Conservation (phyloP, 2,888 invertebrate genomes). For the Caenorhabditis japonica region DNA sequence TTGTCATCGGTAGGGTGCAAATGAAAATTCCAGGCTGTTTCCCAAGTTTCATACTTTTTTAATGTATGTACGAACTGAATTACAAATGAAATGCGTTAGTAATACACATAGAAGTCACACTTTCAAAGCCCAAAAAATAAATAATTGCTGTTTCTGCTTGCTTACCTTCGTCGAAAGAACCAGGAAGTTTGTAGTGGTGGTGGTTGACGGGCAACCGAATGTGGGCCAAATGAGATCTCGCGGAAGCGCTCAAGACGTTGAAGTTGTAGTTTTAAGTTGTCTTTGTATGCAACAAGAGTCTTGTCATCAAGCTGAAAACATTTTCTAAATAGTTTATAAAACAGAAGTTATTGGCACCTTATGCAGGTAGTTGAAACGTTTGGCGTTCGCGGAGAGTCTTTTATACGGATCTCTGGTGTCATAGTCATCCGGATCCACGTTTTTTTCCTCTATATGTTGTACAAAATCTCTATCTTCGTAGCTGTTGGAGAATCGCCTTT, state of each 20-base stretch:
- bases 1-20: too few species aligned
- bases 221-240: conserved; percentile 72
- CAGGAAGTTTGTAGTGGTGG: conserved; percentile 68
- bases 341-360: conserved; percentile 58
- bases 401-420: conserved; percentile 57
- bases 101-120: too few species aligned
- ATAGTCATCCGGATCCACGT: conserved; percentile 46
- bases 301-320: conserved; percentile 72
- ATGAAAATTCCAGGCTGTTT: too few species aligned
- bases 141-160: background rate
- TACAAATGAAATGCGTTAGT: too few species aligned
- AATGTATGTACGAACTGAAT: too few species aligned
- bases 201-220: conserved; percentile 74
- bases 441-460: conserved; percentile 65
- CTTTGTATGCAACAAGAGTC: conserved; percentile 73
- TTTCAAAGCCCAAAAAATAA: too few species aligned
- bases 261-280: conserved; percentile 69
- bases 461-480: conserved; percentile 70
- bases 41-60: too few species aligned
- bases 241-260: conserved; percentile 73
- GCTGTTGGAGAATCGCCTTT: conserved; percentile 68
- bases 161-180: conserved; percentile 75
- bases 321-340: background rate
- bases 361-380: conserved; percentile 73
- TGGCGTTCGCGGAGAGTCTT: conserved; percentile 72